These are phyloP conservation scores for Prunella fulvescens DNA, from an alignment of 2,113 vertebrate genomes.

Conservation along the genomic window DNA sequence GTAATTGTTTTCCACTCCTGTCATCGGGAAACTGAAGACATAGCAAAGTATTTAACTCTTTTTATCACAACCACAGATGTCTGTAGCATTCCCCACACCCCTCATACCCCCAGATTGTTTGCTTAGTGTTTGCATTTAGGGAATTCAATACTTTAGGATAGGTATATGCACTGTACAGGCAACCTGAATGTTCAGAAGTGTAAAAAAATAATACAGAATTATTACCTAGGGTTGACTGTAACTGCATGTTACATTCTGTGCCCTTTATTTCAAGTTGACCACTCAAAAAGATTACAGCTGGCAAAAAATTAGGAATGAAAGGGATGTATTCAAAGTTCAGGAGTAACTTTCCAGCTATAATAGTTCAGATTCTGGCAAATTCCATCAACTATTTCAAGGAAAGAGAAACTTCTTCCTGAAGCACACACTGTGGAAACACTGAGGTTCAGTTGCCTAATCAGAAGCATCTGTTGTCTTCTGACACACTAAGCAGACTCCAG, in stretches of 20 bases:
- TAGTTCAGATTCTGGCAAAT: neutral
- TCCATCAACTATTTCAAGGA: neutral
- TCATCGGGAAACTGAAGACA: constrained; percentile 13
- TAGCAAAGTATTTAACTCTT: neutral
- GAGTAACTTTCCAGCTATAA: neutral
- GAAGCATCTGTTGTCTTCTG: neutral
- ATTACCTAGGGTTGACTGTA: neutral
- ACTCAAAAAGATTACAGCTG: neutral
- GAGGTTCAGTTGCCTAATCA: neutral
- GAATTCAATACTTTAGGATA: neutral
- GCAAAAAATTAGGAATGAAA: neutral
- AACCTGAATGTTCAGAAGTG: neutral
- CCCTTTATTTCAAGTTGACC: neutral
- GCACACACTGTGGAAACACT: neutral
- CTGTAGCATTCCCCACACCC: neutral
- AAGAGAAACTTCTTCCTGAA: neutral
- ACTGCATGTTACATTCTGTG: neutral
- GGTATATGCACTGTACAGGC: neutral
- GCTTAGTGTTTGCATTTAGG: neutral
- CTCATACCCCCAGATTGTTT: neutral
- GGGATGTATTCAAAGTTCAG: neutral
- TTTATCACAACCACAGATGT: neutral
- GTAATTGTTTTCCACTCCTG: constrained; percentile 24
- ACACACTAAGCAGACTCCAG: neutral
- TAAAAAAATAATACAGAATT: neutral